Conservation (phyloP, 2,797 vertebrate species). For the Sciurus carolinensis region DNA sequence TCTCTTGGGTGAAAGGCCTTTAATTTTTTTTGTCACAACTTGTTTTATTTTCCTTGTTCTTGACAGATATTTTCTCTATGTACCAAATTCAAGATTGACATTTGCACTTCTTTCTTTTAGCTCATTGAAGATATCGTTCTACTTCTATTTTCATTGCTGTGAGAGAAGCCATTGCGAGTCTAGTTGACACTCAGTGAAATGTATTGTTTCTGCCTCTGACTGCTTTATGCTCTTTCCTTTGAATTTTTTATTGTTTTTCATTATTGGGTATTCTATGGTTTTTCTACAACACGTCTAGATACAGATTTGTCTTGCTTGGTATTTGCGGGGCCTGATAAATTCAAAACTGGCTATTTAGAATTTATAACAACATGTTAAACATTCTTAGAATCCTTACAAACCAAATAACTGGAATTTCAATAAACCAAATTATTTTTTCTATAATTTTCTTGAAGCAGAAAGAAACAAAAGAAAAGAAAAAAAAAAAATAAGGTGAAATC, state of each 20-base stretch:
- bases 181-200: background rate
- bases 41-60: background rate
- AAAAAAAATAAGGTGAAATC: background rate
- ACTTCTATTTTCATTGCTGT: background rate
- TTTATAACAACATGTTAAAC: background rate
- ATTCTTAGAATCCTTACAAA: slow-evolving; percentile 46
- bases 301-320: background rate
- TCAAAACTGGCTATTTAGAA: slow-evolving; percentile 32
- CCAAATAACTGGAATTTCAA: slow-evolving; percentile 52
- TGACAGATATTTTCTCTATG: background rate
- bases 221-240: background rate
- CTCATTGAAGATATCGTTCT: background rate
- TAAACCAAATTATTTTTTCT: slow-evolving; percentile 55
- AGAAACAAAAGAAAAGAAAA: background rate
- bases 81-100: background rate
- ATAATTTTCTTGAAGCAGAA: background rate
- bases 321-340: background rate
- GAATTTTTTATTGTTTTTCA: background rate
- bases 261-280: background rate
- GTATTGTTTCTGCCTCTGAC: background rate
- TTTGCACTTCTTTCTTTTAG: background rate
- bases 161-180: background rate
- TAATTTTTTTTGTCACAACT: background rate
- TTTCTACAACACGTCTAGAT: background rate
- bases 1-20: background rate